Percentiles rank a stretch among this genome's conserved stretches.
Conservation (phyloP, 1,140 invertebrate genomes). For the Panagrolaimus sp. region DNA sequence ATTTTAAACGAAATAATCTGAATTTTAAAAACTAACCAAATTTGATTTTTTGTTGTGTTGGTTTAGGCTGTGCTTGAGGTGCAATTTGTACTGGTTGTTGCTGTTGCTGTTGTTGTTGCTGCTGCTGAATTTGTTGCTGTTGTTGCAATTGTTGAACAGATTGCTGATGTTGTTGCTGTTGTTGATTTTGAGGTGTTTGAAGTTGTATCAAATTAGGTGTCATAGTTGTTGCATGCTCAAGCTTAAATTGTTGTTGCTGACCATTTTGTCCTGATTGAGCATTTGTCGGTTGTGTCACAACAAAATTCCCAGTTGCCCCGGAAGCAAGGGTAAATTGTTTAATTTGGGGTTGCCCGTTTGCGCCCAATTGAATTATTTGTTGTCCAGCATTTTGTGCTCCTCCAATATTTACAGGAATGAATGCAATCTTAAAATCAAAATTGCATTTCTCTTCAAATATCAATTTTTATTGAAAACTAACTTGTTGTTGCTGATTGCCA, state of each 20-base stretch:
- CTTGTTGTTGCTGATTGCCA: not conserved
- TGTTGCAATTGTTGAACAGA: slow-evolving; percentile 17
- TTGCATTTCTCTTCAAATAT: not conserved
- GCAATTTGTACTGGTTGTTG: not conserved
- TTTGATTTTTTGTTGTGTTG: slow-evolving; percentile 55
- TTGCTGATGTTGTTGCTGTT: not conserved
- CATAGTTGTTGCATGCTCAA: slow-evolving; percentile 8
- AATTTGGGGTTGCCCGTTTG: not conserved
- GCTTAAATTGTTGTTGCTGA: not conserved
- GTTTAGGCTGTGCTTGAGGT: not conserved
- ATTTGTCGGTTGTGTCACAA: not conserved
- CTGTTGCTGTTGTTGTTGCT: slow-evolving; percentile 30
- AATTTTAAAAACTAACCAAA: slow-evolving; percentile 33
- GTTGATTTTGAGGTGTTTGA: slow-evolving; percentile 14
- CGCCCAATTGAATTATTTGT: not conserved
- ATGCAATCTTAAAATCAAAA: slow-evolving; percentile 10
- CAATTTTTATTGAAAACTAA: not conserved
- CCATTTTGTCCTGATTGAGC: not conserved
- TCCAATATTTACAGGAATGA: not conserved
- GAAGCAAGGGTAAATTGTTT: not conserved
- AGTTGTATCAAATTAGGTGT: not conserved
- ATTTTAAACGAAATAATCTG: not conserved
- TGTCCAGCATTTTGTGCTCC: not conserved
- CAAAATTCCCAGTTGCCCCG: not conserved
- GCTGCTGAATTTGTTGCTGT: slow-evolving; percentile 6